phyloP scores from a whole-genome alignment of 2,113 vertebrate species.

The Lucifuga dentata region DNA sequence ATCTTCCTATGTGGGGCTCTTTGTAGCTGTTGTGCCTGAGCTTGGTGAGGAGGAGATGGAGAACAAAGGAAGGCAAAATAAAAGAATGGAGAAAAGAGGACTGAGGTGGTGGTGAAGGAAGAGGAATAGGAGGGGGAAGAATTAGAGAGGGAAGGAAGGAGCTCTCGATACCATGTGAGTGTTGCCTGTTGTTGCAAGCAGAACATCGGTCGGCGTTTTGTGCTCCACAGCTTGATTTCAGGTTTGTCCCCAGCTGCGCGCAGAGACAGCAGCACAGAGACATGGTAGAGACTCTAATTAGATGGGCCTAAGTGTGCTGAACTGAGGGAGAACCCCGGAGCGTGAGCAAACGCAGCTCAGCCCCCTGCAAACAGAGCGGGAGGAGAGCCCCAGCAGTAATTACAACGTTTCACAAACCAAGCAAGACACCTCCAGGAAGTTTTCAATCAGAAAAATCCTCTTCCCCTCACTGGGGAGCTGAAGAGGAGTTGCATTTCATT shows the following conservation, averaged over 20 bases:
- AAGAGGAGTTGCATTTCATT: constrained; percentile 73
- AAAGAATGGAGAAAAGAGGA: constrained; percentile 66
- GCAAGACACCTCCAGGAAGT: constrained; percentile 83
- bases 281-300: constrained; percentile 83
- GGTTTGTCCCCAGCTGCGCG: constrained; percentile 80
- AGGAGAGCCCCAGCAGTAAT: constrained; percentile 83
- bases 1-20: constrained; percentile 82
- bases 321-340: constrained; percentile 82
- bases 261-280: constrained; percentile 75
- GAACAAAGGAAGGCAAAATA: constrained; percentile 71
- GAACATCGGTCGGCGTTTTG: constrained; percentile 63
- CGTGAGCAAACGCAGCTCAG: constrained; percentile 70
- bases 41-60: constrained; percentile 69
- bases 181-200: constrained; percentile 66
- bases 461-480: constrained; percentile 68
- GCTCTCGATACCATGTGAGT: constrained; percentile 48
- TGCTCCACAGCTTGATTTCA: constrained; percentile 68
- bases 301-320: constrained; percentile 80
- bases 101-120: constrained; percentile 52
- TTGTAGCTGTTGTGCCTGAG: constrained; percentile 75
- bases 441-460: constrained; percentile 80
- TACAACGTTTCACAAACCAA: constrained; percentile 85
- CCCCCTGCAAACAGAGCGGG: constrained; percentile 78
- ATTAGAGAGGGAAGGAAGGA: constrained; percentile 55
- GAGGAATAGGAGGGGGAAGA: constrained; percentile 63